Base-by-base conservation (phyloP, 2,888 invertebrate species). In the Andrena praecox region DNA sequence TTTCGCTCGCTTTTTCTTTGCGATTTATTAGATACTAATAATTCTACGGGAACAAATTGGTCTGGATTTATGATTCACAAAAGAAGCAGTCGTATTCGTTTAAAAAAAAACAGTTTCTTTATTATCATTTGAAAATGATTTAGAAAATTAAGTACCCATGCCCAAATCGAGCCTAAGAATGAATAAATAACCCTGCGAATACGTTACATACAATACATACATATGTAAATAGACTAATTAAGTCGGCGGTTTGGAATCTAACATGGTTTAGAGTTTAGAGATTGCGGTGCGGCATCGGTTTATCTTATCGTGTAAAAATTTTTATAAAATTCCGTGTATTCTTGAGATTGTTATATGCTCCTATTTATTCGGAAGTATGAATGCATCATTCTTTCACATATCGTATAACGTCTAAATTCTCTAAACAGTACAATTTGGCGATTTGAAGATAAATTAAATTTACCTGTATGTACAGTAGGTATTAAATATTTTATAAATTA, bases 401-500 rank as follows among this genome's bases (percentile, higher is more conserved):
- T 68, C 42, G 50, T 29, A 24, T 50, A 16, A 52, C n/a, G 33
- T 29, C 60, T 66, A 73, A 73, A 10, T 60, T 79, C 8, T 31
- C 35, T 10, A 70, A 74, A 64, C 33, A 29, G 35, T 42, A 82
- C 35, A 67, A 75, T 63, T 80, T 56, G 31, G 42, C 56, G 10
- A 20, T 31, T 60, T 20, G n/a, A 33, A 24, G 62, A 74, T 79
- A 64, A 69, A 81, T 79, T 59, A 29, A 2, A 8, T 50, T 59
- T 67, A 60, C 10, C 8, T n/a, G 50, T 69, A 80, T 80, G 50
- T 67, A 71, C 50, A 70, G 48, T 63, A 63, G 42, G 67, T 50
- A 50, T 75, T 50, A 29, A 69, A 70, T 27, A 66, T 59, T 80
- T 63, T 63, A 50, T 42, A 68, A 70, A 67, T 54, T 74, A 80